Base-by-base conservation (phyloP, 2,888 invertebrate species). In the Dynastes hyllus region DNA sequence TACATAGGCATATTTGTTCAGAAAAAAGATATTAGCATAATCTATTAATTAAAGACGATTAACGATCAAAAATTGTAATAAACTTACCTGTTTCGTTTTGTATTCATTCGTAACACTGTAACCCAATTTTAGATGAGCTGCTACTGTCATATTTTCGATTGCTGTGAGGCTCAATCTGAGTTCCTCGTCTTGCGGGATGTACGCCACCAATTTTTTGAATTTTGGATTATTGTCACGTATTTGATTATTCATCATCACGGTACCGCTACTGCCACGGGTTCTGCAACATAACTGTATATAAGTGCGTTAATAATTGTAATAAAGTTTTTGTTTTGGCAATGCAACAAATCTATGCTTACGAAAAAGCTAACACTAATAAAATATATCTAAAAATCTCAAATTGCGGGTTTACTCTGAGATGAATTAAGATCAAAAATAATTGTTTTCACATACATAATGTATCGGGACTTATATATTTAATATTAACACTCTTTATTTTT, bases 161-260 rank as follows among this genome's bases (percentile, higher is more conserved):
- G 95, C 95, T 0, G 94, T 93, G 29, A 96, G 91, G 83, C 93
- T 91, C 0, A 94, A 92, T 84, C 95, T 92, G 45, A 95, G 88
- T 80, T 94, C 89, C 86, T 94, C 94, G 80, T 94, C 93, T 87
- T 96, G 96, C 92, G 95, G 95, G 84, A 96, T 96, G 90, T 96
- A 96, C 73, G 94, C 93, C 40, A 94, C 93, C 81, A 95, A 91
- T 95, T 83, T 96, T 92, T 90, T 97, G 96, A 85, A 94, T 91
- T 67, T 95, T 93, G 76, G 95, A 94, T 83, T 98, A 91, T 84
- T 94, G 92, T 81, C 96, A 91, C 85, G 96, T 89, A 85, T 94
- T 91, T 87, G 83, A 27, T 86, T 87, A 80, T 89, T 89, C 58
- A 88, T 83, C 80, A 83, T 84, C 4, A 89, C 84, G 1, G 82